Percentiles rank a stretch among this genome's conserved stretches.
phyloP scores from a whole-genome alignment of 1,140 invertebrate genomes.

The Zaprionus kolodkinae region DNA sequence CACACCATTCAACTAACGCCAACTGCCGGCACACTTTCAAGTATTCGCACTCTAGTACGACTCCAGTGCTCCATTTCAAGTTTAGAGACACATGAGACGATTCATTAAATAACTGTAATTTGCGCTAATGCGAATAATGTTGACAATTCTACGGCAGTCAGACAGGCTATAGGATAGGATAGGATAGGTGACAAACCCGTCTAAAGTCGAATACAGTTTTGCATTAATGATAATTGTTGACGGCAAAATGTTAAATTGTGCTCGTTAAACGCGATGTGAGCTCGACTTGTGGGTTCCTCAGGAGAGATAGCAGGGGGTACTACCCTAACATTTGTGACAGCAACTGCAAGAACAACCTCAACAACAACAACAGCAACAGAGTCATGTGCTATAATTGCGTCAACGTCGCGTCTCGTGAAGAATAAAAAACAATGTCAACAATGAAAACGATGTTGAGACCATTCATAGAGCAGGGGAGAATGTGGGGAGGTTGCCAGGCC shows the following conservation, averaged over 20 bases:
- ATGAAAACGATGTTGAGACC: conserved; percentile 60
- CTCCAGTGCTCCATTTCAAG: conserved; percentile 10
- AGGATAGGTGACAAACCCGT: conserved; percentile 48
- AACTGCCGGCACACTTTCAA: conserved; percentile 14
- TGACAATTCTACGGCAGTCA: conserved; percentile 48
- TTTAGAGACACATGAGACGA: conserved; percentile 11
- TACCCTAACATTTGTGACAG: conserved; percentile 18
- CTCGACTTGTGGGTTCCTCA: not conserved
- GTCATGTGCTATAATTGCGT: conserved; percentile 73
- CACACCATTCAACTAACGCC: not conserved
- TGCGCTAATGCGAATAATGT: conserved; percentile 60
- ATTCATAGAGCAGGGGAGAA: conserved; percentile 23
- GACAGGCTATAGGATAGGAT: no score
- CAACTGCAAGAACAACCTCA: conserved; percentile 12
- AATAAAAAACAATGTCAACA: conserved; percentile 73
- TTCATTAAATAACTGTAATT: conserved; percentile 56
- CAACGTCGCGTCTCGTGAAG: conserved; percentile 58
- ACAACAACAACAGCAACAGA: conserved; percentile 14
- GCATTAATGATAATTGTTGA: conserved; percentile 73
- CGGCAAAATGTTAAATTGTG: conserved; percentile 64
- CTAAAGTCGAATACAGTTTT: conserved; percentile 54
- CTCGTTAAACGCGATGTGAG: conserved; percentile 58
- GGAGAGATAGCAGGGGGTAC: conserved; percentile 12
- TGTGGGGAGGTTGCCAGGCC: not conserved
- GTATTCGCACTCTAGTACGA: conserved; percentile 22